These are phyloP conservation scores for Muscina levida DNA, from an alignment of 2,888 invertebrate species.

Conservation along the genomic window DNA sequence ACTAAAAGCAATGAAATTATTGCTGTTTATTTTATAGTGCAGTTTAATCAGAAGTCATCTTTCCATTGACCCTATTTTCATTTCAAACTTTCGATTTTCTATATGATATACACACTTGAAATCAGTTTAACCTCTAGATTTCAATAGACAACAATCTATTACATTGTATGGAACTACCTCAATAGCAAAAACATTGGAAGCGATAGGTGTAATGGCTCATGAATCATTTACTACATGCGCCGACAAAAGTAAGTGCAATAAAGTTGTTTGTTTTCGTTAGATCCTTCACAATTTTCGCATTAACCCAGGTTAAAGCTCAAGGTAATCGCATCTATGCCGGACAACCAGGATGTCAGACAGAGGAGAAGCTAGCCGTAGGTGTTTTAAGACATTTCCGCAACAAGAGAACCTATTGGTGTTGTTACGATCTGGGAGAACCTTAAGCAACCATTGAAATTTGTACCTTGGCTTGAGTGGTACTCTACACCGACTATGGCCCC, in stretches of 20 bases:
- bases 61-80: too few relatives aligned
- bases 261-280: not conserved
- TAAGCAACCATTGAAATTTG: constrained; percentile 60
- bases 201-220: too few relatives aligned
- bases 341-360: constrained; percentile 54
- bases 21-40: too few relatives aligned
- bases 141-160: too few relatives aligned
- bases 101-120: too few relatives aligned
- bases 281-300: not conserved
- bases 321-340: constrained; percentile 36
- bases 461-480: constrained; percentile 69
- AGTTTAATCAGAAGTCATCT: too few relatives aligned
- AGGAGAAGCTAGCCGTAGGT: constrained; percentile 48
- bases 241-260: too few relatives aligned
- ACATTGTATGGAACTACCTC: too few relatives aligned
- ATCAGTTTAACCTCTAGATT: too few relatives aligned
- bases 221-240: too few relatives aligned
- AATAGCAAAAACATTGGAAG: too few relatives aligned
- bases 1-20: constrained; percentile 71
- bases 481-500: constrained; percentile 70
- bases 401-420: constrained; percentile 48
- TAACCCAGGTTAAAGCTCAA: not conserved
- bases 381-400: constrained; percentile 49
- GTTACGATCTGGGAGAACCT: constrained; percentile 45
- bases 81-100: too few relatives aligned